These are phyloP conservation scores for Neotragus pygmaeus DNA, from an alignment of 2,113 vertebrate genomes.

Conservation along the genomic window DNA sequence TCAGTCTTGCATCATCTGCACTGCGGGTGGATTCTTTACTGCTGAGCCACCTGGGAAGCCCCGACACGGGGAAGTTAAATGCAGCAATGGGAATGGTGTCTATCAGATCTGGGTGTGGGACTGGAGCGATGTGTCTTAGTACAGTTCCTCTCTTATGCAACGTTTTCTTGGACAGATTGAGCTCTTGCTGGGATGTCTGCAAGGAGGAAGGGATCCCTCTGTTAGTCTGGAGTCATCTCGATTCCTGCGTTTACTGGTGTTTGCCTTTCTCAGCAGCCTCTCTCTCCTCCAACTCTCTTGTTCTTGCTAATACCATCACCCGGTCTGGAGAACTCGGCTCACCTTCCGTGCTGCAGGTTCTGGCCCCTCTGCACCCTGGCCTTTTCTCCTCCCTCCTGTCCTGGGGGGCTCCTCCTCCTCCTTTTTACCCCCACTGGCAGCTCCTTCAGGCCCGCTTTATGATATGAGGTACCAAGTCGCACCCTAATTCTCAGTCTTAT, in stretches of 20 bases:
- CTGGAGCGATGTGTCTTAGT: background rate
- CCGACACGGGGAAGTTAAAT: background rate
- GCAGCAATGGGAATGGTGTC: background rate
- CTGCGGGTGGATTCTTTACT: background rate
- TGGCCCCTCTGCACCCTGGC: background rate
- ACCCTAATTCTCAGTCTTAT: background rate
- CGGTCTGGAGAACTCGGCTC: background rate
- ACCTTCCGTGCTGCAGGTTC: background rate
- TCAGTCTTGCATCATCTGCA: background rate
- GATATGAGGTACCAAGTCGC: background rate
- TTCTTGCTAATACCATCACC: background rate
- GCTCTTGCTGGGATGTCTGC: background rate
- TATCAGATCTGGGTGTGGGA: background rate
- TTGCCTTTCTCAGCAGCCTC: background rate
- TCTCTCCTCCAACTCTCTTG: background rate
- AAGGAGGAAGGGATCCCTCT: background rate
- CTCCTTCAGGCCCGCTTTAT: background rate
- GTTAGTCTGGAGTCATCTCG: background rate
- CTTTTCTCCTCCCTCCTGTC: background rate
- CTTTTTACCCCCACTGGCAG: background rate
- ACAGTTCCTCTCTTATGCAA: background rate
- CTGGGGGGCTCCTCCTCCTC: background rate
- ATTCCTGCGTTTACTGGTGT: background rate
- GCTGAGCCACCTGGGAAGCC: background rate
- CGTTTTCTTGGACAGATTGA: background rate